A percentile compares a stretch with the other conserved stretches of the same genome.
Evolutionary conservation across 1,140 invertebrate genomes (phyloP).

Genomic region (roundworm (Caenorhabditis elegans)): WBcel235 BX284606.5:3346501-3347000

Average conservation of each 20-base stretch:
- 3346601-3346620: conserved; percentile 38
- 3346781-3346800: too few relatives aligned
- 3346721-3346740: background rate
- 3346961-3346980: background rate
- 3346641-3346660: conserved; percentile 39
- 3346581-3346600: conserved; percentile 44
- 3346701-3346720: background rate
- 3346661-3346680: conserved; percentile 11
- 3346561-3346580: conserved; percentile 36
- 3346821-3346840: too few relatives aligned
- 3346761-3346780: background rate
- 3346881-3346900: background rate
- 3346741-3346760: conserved; percentile 7
- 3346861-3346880: background rate
- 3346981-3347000: background rate
- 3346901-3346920: background rate
- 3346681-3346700: background rate
- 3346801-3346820: too few relatives aligned
- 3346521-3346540: background rate
- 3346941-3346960: background rate
- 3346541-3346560: background rate
- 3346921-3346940: conserved; percentile 12
- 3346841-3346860: too few relatives aligned
- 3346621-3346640: conserved; percentile 25
- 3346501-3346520: background rate